These are phyloP conservation scores for Coilia nasus DNA, from an alignment of 2,797 vertebrate genomes.

Conservation along the genomic window DNA sequence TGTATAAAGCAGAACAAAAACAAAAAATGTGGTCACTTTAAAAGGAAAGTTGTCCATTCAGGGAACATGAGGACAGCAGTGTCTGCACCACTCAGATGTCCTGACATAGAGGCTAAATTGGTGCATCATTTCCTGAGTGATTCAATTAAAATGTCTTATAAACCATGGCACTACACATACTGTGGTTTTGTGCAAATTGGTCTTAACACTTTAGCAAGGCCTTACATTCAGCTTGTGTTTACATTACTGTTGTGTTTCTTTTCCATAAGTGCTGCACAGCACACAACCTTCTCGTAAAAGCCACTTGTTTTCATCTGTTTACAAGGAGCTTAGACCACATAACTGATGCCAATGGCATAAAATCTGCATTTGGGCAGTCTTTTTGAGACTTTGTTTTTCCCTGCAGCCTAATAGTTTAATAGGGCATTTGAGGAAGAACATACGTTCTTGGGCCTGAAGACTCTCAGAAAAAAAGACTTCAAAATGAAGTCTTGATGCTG, in stretches of 20 bases:
- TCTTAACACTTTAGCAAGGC: conserved; percentile 47
- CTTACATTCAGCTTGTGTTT: conserved; percentile 45
- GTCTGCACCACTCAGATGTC: background rate
- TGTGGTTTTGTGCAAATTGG: conserved; percentile 45
- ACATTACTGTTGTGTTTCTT: conserved; percentile 34
- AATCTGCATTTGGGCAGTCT: conserved; percentile 55
- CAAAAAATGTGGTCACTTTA: conserved; percentile 18
- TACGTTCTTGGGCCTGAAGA: conserved; percentile 58
- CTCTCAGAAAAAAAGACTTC: background rate
- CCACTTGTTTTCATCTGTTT: conserved; percentile 68
- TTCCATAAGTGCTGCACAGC: conserved; percentile 47
- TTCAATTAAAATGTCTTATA: conserved; percentile 26
- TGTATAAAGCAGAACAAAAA: conserved; percentile 19
- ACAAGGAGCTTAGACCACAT: conserved; percentile 59
- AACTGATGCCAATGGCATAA: conserved; percentile 61
- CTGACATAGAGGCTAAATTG: background rate
- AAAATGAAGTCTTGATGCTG: conserved; percentile 3
- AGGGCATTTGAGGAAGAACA: conserved; percentile 43
- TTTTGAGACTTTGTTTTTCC: conserved; percentile 56
- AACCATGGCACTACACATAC: conserved; percentile 10
- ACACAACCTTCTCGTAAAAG: conserved; percentile 49
- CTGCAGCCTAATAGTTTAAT: conserved; percentile 47
- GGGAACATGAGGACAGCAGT: background rate
- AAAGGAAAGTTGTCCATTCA: background rate
- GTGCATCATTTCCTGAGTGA: conserved; percentile 23